Conservation (phyloP, 2,888 invertebrate species). For the Chalcis sispes region DNA sequence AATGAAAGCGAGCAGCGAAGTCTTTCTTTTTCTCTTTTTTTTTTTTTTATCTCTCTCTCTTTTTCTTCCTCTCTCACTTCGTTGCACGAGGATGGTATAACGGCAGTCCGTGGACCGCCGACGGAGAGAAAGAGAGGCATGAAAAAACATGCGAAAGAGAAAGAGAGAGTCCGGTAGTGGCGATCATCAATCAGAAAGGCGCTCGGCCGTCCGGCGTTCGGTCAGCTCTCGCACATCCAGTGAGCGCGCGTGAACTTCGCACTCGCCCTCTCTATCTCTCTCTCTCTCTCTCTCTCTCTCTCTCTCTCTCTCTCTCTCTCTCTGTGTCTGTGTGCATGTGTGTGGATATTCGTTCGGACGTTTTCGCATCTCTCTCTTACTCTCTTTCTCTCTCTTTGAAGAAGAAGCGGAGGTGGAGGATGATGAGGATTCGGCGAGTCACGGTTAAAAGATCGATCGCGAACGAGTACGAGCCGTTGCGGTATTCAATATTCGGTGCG, state of each 20-base stretch:
- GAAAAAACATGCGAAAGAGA: conserved; percentile 60
- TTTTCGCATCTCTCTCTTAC: conserved; percentile 21
- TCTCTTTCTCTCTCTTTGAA: not conserved
- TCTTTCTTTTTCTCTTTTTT: too few relatives aligned
- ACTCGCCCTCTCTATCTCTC: conserved; percentile 34
- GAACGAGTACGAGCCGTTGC: not conserved
- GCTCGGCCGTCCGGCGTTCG: conserved; percentile 70
- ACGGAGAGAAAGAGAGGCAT: conserved; percentile 48
- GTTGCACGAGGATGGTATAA: not conserved
- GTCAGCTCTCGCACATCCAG: conserved; percentile 69
- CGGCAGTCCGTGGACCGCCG: not conserved
- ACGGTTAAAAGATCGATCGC: conserved; percentile 58
- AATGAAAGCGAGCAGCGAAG: conserved; percentile 35
- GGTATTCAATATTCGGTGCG: conserved; percentile 42
- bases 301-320: conserved; percentile 7
- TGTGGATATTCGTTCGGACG: conserved; percentile 17
- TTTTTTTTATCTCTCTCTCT: too few relatives aligned
- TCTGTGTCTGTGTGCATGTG: not conserved
- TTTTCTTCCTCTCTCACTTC: conserved; percentile 15
- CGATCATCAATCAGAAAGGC: conserved; percentile 74
- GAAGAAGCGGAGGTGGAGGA: too few relatives aligned
- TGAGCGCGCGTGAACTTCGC: conserved; percentile 69
- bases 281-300: not conserved
- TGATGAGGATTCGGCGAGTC: conserved; percentile 57
- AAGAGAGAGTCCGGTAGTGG: conserved; percentile 69